These are phyloP conservation scores for Frieseomelitta varia DNA, from an alignment of 1,140 invertebrate genomes.

Conservation along the genomic window DNA sequence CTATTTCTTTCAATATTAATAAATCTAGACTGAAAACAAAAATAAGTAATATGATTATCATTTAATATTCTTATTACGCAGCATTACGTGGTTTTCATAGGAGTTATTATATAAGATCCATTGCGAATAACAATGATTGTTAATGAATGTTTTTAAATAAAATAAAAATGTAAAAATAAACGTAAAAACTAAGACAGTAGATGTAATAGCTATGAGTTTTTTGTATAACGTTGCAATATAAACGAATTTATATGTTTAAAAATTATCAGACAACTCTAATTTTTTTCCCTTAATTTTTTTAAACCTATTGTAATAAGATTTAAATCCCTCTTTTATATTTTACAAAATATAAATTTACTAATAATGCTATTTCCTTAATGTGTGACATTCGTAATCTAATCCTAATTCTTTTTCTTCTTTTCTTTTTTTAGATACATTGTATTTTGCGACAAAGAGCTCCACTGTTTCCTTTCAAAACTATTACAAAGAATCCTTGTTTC, in stretches of 20 bases:
- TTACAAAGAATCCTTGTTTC: conserved; percentile 2
- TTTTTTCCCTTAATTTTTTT: background rate
- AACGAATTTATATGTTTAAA: background rate
- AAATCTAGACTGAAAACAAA: conserved; percentile 90
- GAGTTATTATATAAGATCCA: background rate
- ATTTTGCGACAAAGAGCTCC: background rate
- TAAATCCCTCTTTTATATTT: background rate
- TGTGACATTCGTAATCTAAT: background rate
- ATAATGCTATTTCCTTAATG: background rate
- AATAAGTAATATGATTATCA: background rate
- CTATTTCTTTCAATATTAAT: conserved; percentile 97
- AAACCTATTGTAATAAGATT: background rate
- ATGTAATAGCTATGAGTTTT: background rate
- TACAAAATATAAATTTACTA: background rate
- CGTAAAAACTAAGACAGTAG: background rate
- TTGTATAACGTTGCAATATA: background rate
- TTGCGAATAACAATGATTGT: background rate
- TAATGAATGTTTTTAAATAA: background rate
- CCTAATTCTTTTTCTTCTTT: background rate
- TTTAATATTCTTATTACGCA: background rate
- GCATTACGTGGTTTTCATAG: background rate
- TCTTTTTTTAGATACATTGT: background rate
- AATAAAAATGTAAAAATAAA: background rate
- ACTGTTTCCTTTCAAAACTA: background rate
- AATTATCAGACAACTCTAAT: background rate